Conservation (phyloP, 2,113 vertebrate species). For the Vanacampus margaritifer region DNA sequence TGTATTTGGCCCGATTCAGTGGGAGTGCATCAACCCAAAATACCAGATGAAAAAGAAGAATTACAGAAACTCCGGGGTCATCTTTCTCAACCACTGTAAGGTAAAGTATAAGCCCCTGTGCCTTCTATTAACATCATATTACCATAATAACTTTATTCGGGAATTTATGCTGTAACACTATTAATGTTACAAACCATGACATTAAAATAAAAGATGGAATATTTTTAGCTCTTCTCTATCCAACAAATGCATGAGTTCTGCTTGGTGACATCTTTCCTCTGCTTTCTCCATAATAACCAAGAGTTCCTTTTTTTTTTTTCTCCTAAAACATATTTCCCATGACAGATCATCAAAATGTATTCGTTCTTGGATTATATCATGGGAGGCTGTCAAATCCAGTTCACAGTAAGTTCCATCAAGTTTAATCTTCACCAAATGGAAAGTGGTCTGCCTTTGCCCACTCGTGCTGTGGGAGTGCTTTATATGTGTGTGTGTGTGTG, state of each 20-base stretch:
- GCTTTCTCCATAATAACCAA: neutral
- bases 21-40: conserved; percentile 99
- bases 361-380: conserved; percentile 99
- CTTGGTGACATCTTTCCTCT: neutral
- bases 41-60: conserved; percentile 99
- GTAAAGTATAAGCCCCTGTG: conserved; percentile 58
- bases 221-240: neutral
- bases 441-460: too few relatives aligned
- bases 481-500: conserved; percentile 13
- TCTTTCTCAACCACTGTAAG: conserved; percentile 95
- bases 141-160: too few relatives aligned
- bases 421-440: conserved; percentile 24
- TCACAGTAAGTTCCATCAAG: conserved; percentile 83
- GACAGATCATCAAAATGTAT: conserved; percentile 98
- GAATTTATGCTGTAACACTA: too few relatives aligned
- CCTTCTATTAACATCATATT: neutral
- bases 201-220: too few relatives aligned
- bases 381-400: conserved; percentile 99
- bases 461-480: conserved; percentile 14
- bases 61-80: conserved; percentile 94
- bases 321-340: conserved; percentile 15
- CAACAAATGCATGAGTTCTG: neutral
- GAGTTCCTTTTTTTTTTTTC: neutral
- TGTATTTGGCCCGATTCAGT: conserved; percentile 77
- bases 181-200: too few relatives aligned